Base-by-base conservation (phyloP, 2,113 vertebrate genomes). In the Cyphomyrus discorhynchus region DNA sequence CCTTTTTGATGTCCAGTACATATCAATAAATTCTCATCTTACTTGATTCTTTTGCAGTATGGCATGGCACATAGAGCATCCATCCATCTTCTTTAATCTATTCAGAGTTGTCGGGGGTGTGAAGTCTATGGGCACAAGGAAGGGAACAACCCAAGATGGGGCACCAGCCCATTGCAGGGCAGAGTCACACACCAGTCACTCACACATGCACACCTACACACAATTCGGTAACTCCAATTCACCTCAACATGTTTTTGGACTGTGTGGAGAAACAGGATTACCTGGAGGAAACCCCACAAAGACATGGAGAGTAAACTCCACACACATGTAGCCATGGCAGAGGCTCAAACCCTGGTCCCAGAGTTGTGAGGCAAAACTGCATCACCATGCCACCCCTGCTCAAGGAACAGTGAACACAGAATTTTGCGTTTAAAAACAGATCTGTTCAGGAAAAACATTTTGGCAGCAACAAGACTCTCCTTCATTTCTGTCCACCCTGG, bases 1-100 rank as follows among this genome's bases (percentile, higher is more conserved):
- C 93, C 93, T 89, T 93, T 89, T 92, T 53, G 39, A 91, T 93
- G 89, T 92, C 92, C 88, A 86, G 24, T n/a, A 83, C 27, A 77
- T 17, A 45, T 0, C 21, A 39, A 50, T 1, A 92, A 94, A 93
- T 91, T 19, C 80, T 91, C 94, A 91, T 92, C 90, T 17, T 89
- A 70, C 46, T 46, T 91, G 80, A 88, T 77, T 92, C 88, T 90
- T 88, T 92, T 89, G 90, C 89, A 91, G 46, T 15, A 86, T 49
- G n/a, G 9, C n/a, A 47, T 27, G 84, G 24, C 21, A 17, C 10
- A 15, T 15, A 24, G 45, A 86, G 31, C 46, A n/a, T 66, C 62
- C 9, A 27, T 66, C 62, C n/a, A 66, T 66, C n/a, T 66, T 66
- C 24, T 66, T n/a, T 11, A 66, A 66, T 10, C n/a, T 66, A 27